These are phyloP conservation scores for Sabatieria punctata DNA, from an alignment of 2,888 invertebrate genomes.

Conservation along the genomic window DNA sequence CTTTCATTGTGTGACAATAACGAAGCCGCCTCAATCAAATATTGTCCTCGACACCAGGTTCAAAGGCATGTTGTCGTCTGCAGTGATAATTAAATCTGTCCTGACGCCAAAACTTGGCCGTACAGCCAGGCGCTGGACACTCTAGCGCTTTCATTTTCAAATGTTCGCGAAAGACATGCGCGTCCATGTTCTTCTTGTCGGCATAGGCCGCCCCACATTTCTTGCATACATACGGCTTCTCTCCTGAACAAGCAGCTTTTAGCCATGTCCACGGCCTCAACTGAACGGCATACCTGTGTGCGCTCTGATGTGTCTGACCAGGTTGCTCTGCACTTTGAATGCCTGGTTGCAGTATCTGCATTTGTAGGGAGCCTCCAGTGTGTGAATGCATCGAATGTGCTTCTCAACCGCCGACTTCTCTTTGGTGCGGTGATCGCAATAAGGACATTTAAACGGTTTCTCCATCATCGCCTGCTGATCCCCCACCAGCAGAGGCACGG, in stretches of 20 bases:
- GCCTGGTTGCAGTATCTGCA: constrained; percentile 15
- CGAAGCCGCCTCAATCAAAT: too few species aligned
- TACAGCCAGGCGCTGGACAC: constrained; percentile 13
- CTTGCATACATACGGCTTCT: constrained; percentile 22
- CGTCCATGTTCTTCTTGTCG: constrained; percentile 26
- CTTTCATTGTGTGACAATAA: too few species aligned
- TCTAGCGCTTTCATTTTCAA: constrained; percentile 15
- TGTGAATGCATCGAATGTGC: constrained; percentile 22
- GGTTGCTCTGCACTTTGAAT: constrained; percentile 23
- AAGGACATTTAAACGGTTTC: constrained; percentile 20
- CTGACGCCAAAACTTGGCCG: constrained; percentile 19
- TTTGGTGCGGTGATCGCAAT: constrained; percentile 18
- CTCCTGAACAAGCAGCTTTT: constrained; percentile 17
- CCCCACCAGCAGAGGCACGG: constrained; percentile 14
- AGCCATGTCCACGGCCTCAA: too few species aligned
- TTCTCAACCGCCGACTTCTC: constrained; percentile 19
- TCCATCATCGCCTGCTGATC: constrained; percentile 16
- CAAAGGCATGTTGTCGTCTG: constrained; percentile 5
- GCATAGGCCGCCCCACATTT: constrained; percentile 21
- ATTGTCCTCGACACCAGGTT: too few species aligned
- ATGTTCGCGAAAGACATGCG: constrained; percentile 20
- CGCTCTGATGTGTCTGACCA: constrained; percentile 18
- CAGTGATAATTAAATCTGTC: constrained; percentile 16
- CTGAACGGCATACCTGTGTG: constrained; percentile 20
- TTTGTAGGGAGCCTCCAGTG: constrained; percentile 20